Evolutionary conservation across 2,888 invertebrate species (phyloP), one percentile per base, ranked within the genome.

Genomic region (Apantesis nais): DNA sequence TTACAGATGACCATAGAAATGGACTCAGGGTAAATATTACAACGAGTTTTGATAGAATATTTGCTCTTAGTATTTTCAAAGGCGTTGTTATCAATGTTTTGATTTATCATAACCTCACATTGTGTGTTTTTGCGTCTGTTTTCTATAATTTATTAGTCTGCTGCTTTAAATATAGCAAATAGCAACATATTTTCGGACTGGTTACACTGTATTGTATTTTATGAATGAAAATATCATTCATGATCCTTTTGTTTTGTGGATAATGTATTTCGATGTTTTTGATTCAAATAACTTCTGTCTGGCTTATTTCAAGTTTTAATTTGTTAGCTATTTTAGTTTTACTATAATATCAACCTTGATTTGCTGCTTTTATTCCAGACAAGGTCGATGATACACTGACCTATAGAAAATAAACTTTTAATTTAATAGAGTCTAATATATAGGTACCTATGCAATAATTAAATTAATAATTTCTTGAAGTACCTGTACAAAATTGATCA

Each of bases 11-110:
- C 88, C 82, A 83, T 88, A 87, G 86, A 91, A 81, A 95, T 95
- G 95, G 93, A 94, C 80, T 74, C 90, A 66, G 93, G 95, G 95
- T 95, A 93, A 94, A 85, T 93, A 93, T 92, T 74, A 74, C 34
- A 67, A 72, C 69, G 68, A 74, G 73, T 79, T 87, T 86, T 73
- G 74, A 74, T 78, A 88, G 81, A 76, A 82, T 81, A 78, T 78
- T 83, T 85, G 79, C 81, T 86, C 78, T 75, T 71, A 74, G 60
- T 74, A 82, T 85, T 81, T 66, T 64, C 48, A 77, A 79, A 85
- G 78, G 80, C 82, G 80, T 79, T 81, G 61, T 80, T 80, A 79
- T 78, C 70, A 86, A 85, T 93, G 93, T 93, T 92, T 93, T 93
- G 90, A 85, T 91, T 88, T 79, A 72, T 81, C 81, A 89, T 93